Conservation (phyloP, 1,140 invertebrate species). For the Campoletis sonorensis region DNA sequence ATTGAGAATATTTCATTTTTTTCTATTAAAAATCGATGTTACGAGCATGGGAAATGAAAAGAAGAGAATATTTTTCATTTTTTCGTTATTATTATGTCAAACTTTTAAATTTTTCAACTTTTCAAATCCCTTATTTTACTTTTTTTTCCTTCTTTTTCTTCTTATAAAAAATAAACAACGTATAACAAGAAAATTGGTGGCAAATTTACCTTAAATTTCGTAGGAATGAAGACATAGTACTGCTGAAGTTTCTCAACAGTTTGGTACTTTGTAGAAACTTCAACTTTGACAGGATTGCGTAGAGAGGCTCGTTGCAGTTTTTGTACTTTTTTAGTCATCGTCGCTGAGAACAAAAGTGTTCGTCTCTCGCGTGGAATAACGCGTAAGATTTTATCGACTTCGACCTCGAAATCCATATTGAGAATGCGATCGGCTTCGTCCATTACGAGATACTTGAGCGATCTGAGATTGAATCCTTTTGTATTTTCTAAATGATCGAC, state of each 20-base stretch:
- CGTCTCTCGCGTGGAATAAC: slow-evolving; percentile 92
- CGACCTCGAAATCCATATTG: slow-evolving; percentile 97
- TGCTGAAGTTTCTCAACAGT: slow-evolving; percentile 98
- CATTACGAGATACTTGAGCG: slow-evolving; percentile 94
- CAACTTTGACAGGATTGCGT: slow-evolving; percentile 94
- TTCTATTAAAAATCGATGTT: too few species aligned
- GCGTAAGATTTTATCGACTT: slow-evolving; percentile 96
- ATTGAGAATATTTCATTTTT: slow-evolving; percentile 53
- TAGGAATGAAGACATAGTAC: slow-evolving; percentile 96
- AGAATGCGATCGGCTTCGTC: slow-evolving; percentile 97
- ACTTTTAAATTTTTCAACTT: not conserved
- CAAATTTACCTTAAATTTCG: slow-evolving; percentile 91
- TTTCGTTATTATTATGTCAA: too few species aligned
- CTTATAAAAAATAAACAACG: too few species aligned
- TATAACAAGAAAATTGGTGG: too few species aligned
- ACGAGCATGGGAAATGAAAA: too few species aligned
- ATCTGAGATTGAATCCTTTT: slow-evolving; percentile 93
- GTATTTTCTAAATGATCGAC: slow-evolving; percentile 96
- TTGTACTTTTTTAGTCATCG: slow-evolving; percentile 99
- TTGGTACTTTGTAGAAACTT: slow-evolving; percentile 98
- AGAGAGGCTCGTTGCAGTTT: slow-evolving; percentile 97
- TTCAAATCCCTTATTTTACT: too few species aligned
- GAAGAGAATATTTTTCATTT: too few species aligned
- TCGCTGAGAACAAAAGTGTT: slow-evolving; percentile 96
- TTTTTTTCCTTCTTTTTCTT: too few species aligned